Evolutionary conservation across 2,888 invertebrate genomes (phyloP).

Genomic region (Nomada lathburiana): DNA sequence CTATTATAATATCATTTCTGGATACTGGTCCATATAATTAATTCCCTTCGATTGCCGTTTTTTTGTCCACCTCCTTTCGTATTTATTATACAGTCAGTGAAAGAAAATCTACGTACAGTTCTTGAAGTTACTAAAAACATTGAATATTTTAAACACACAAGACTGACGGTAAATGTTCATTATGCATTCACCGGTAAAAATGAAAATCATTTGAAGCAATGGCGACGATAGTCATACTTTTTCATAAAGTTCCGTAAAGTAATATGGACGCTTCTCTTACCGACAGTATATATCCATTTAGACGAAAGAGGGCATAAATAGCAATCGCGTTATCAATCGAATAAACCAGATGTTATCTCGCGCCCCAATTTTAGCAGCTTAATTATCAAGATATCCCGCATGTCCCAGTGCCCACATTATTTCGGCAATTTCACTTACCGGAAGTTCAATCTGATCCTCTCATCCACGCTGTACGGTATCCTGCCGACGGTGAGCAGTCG

Average conservation of each 20-base stretch:
- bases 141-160: too few species aligned
- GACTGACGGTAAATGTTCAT: too few species aligned
- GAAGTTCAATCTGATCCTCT: conserved; percentile 86
- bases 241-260: too few species aligned
- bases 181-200: too few species aligned
- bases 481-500: conserved; percentile 87
- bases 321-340: background rate
- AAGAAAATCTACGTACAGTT: too few species aligned
- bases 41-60: background rate
- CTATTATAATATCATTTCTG: background rate
- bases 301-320: background rate
- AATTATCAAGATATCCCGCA: background rate
- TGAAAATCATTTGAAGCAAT: too few species aligned
- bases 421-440: conserved; percentile 81
- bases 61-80: too few species aligned
- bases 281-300: too few species aligned
- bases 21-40: background rate
- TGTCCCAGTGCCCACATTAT: background rate
- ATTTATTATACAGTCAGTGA: too few species aligned
- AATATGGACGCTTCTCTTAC: too few species aligned
- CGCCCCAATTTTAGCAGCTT: background rate
- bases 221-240: too few species aligned
- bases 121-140: too few species aligned
- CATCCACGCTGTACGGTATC: conserved; percentile 87
- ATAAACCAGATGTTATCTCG: background rate